Evolutionary conservation across 1,140 invertebrate species (phyloP).

Genomic region (Dreissena polymorpha): DNA sequence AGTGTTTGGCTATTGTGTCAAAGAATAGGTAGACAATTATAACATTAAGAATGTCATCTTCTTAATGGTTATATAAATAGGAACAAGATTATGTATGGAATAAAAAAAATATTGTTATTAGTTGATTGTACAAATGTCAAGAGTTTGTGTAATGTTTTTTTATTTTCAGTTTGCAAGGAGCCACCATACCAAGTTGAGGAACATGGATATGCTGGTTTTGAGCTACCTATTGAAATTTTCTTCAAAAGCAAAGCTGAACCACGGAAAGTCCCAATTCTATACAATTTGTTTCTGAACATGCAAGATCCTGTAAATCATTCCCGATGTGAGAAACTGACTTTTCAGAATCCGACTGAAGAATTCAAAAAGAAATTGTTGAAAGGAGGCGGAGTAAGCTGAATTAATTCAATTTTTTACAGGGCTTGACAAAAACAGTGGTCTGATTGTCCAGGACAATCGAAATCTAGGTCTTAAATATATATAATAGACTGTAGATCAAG

Average conservation of each 20-base stretch:
- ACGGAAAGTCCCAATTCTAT: slow-evolving; percentile 91
- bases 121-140: no score
- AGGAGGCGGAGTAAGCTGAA: slow-evolving; percentile 88
- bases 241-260: slow-evolving; percentile 95
- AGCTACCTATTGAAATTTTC: slow-evolving; percentile 93
- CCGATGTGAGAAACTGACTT: slow-evolving; percentile 88
- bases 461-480: no score
- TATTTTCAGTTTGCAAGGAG: slow-evolving; percentile 84
- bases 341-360: slow-evolving; percentile 92
- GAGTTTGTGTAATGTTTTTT: background rate
- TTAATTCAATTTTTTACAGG: no score
- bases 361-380: slow-evolving; percentile 92
- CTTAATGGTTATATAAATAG: no score
- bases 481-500: no score
- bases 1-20: no score
- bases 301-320: slow-evolving; percentile 86
- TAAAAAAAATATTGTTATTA: no score
- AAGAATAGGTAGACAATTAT: no score
- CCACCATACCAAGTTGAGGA: slow-evolving; percentile 95
- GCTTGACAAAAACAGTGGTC: no score
- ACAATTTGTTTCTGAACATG: slow-evolving; percentile 91
- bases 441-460: no score
- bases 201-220: slow-evolving; percentile 96
- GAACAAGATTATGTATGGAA: no score
- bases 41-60: no score